Percentiles rank a stretch among this genome's conserved stretches.
These are phyloP conservation scores for Gavia stellata DNA, from an alignment of 2,113 vertebrate species.

Conservation along the genomic window DNA sequence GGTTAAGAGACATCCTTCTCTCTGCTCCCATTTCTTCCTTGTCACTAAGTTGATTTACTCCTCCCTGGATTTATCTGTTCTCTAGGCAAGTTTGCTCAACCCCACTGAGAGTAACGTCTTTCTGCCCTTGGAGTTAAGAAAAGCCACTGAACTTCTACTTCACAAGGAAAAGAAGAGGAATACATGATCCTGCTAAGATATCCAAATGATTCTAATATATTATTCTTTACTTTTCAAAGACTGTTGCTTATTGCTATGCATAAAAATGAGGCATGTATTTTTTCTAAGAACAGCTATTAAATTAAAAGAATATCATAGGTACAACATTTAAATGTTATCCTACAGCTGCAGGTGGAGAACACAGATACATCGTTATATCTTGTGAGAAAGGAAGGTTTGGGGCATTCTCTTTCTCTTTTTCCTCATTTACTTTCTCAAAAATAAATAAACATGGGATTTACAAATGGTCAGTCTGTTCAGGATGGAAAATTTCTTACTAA, in stretches of 20 bases:
- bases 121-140: slow-evolving; percentile 23
- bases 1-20: slow-evolving; percentile 12
- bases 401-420: neutral
- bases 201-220: neutral
- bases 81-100: neutral
- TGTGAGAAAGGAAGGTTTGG: neutral
- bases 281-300: neutral
- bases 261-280: neutral
- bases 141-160: neutral
- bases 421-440: neutral
- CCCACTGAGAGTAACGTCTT: slow-evolving; percentile 13
- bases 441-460: neutral
- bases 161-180: neutral
- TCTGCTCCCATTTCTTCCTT: slow-evolving; percentile 15
- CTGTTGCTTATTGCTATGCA: neutral
- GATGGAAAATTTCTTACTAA: neutral
- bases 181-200: neutral
- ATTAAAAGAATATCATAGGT: neutral
- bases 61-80: slow-evolving; percentile 13
- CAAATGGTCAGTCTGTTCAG: neutral
- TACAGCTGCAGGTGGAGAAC: neutral
- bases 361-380: neutral
- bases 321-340: neutral
- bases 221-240: neutral
- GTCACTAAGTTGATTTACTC: slow-evolving; percentile 40